Percentiles rank a stretch among this genome's conserved stretches.
Evolutionary conservation across 2,888 invertebrate species (phyloP).

Genomic region (Aphidius colemani): DNA sequence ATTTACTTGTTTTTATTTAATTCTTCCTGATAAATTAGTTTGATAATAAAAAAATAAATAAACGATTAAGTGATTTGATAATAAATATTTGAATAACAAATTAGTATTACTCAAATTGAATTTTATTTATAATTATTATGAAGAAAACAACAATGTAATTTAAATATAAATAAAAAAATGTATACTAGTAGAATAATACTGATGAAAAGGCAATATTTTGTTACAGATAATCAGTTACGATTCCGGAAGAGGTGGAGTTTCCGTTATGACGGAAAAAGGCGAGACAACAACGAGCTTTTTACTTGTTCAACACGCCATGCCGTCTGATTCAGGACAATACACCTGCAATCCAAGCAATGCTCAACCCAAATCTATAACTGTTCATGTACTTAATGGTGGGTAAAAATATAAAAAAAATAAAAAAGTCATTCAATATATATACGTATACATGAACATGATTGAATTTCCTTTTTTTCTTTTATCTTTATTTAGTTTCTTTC

Average conservation of each 20-base stretch:
- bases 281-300: conserved; percentile 89
- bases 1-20: too few species aligned
- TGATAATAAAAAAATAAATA: too few species aligned
- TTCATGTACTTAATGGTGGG: conserved; percentile 93
- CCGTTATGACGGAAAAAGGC: conserved; percentile 88
- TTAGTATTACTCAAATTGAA: neutral
- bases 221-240: conserved; percentile 92
- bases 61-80: too few species aligned
- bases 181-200: too few species aligned
- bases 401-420: conserved; percentile 17
- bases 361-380: conserved; percentile 86
- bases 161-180: too few species aligned
- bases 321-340: conserved; percentile 87
- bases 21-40: too few species aligned
- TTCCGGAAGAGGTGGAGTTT: conserved; percentile 87
- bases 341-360: conserved; percentile 94
- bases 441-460: too few species aligned
- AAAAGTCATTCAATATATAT: too few species aligned
- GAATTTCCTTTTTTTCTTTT: too few species aligned
- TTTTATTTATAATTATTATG: neutral
- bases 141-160: neutral
- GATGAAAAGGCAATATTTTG: conserved; percentile 29
- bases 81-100: too few species aligned
- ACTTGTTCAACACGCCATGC: conserved; percentile 84
- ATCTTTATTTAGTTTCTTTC: too few species aligned